Evolutionary conservation across 2,888 invertebrate species (phyloP), one percentile per base, ranked within the genome.

Genomic region (Perithous albicinctus): DNA sequence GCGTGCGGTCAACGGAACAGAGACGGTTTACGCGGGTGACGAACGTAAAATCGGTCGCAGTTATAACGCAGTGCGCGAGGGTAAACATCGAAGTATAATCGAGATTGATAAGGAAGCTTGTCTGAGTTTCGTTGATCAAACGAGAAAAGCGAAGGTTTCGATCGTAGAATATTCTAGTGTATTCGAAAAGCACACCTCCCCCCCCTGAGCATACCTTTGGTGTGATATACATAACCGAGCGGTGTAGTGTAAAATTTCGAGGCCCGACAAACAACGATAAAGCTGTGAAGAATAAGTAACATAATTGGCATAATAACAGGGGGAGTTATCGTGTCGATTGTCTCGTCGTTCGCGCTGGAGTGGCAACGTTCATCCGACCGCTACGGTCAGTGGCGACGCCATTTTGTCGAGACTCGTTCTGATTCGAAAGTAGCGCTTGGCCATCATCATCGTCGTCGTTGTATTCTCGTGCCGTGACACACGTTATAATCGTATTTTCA

Each of bases 331-430:
- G 20, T 23, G 15, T 61, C 73, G 51, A 73, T 51, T 18, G 38
- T 78, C 54, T 64, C 23, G 78, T 81, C 79, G 48, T 78, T 85
- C 87, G 88, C 86, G 87, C 88, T 89, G 88, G 88, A 89, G 87
- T 86, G 86, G 85, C 88, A 86, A 87, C 85, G 87, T 85, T 84
- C 79, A 84, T 84, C 82, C 82, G 82, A 88, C 82, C 86, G 86
- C 85, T 88, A 86, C 87, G 88, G 85, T 86, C 86, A 89, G 90
- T 89, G 90, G 90, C 90, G 89, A 78, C 90, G 91, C 91, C 91
- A 91, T 91, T 87, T 91, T 91, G 90, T 89, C 85, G 85, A 86
- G 86, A 88, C 85, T 81, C 83, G 67, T 54, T 82, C 82, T 72
- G 81, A 85, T 86, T 86, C 79, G 83, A 86, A 86, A 85, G 84